phyloP scores from a whole-genome alignment of 2,797 vertebrate species.

The Malurus leucopterus region DNA sequence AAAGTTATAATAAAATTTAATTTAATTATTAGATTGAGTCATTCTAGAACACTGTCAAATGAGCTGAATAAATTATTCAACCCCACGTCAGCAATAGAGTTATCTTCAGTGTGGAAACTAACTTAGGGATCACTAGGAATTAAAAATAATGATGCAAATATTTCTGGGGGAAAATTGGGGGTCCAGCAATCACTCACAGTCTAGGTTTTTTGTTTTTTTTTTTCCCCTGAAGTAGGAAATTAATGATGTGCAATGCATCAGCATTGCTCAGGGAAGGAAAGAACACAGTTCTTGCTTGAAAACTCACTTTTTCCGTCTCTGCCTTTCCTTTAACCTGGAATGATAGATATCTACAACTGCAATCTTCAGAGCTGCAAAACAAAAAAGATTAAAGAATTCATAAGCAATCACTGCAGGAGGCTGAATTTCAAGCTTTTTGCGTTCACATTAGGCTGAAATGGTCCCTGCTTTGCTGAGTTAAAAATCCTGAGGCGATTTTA shows the following conservation, averaged over 20 bases:
- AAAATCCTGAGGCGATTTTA: not conserved
- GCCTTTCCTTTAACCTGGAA: conserved; percentile 93
- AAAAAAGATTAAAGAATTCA: not conserved
- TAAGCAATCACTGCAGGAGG: not conserved
- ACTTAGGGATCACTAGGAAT: not conserved
- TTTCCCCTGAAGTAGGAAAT: not conserved
- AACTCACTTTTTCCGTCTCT: conserved; percentile 95
- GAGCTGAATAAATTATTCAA: conserved; percentile 24
- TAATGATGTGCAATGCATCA: not conserved
- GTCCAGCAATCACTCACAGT: not conserved
- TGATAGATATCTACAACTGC: conserved; percentile 98
- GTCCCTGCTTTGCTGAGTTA: not conserved
- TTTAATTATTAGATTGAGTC: conserved; percentile 41
- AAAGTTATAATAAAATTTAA: conserved; percentile 20
- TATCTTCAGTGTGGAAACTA: not conserved
- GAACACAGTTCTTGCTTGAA: not conserved
- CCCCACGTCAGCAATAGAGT: not conserved
- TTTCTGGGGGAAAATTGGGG: not conserved
- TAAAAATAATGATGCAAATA: not conserved
- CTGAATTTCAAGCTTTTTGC: not conserved
- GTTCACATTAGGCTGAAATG: not conserved
- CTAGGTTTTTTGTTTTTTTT: not conserved
- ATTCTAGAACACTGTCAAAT: conserved; percentile 11
- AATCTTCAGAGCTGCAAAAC: conserved; percentile 89
- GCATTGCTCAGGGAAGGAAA: not conserved